Conservation (phyloP, 2,113 vertebrate species). For the Percopsis transmontana region DNA sequence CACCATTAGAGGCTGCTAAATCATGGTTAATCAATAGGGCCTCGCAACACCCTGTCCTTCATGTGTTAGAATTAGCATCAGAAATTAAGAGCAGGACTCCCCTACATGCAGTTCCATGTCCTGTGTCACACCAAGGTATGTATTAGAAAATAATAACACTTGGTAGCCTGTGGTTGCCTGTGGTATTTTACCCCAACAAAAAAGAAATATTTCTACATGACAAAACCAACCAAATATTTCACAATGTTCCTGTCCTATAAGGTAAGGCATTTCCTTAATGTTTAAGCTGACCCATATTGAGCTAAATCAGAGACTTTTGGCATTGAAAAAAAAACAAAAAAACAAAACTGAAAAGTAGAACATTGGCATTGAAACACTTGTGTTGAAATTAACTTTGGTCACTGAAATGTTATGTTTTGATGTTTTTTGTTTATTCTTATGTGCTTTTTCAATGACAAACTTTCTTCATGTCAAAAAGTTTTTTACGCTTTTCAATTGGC, state of each 20-base stretch:
- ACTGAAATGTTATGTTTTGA: too few species aligned
- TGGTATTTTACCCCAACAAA: neutral
- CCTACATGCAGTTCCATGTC: neutral
- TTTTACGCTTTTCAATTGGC: too few species aligned
- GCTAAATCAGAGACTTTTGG: too few species aligned
- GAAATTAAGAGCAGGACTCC: neutral
- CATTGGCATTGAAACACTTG: too few species aligned
- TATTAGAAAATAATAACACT: neutral
- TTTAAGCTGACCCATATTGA: constrained; percentile 55
- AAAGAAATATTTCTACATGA: neutral
- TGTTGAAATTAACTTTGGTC: too few species aligned
- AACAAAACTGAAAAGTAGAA: too few species aligned
- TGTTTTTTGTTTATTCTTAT: too few species aligned
- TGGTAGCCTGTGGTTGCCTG: neutral
- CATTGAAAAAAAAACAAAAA: too few species aligned
- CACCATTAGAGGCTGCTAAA: constrained; percentile 14
- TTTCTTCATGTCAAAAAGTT: too few species aligned
- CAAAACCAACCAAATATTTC: neutral
- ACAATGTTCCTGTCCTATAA: constrained; percentile 5
- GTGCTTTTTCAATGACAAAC: too few species aligned
- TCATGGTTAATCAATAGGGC: constrained; percentile 20
- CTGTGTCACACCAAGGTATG: too few species aligned
- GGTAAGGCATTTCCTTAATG: constrained; percentile 43
- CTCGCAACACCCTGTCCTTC: constrained; percentile 5
- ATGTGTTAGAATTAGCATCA: neutral